phyloP scores from a whole-genome alignment of 2,888 invertebrate species.

The Cataglyphis cursor region DNA sequence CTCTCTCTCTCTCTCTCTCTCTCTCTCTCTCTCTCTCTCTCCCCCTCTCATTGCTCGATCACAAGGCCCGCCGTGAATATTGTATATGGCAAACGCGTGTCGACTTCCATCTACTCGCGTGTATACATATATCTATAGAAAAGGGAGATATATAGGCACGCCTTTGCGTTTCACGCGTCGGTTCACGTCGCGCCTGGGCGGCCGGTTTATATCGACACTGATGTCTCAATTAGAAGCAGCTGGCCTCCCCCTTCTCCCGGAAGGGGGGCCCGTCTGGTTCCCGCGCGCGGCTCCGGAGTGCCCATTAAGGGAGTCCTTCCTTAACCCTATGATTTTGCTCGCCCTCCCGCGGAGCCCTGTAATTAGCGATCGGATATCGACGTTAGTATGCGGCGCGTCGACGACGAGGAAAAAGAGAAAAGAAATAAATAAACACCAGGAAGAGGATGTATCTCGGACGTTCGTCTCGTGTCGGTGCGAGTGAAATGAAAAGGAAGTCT shows the following conservation, averaged over 20 bases:
- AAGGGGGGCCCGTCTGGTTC: slow-evolving; percentile 38
- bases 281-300: slow-evolving; percentile 43
- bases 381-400: slow-evolving; percentile 48
- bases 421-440: slow-evolving; percentile 6
- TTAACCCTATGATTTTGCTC: slow-evolving; percentile 55
- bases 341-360: slow-evolving; percentile 54
- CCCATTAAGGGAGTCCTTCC: slow-evolving; percentile 51
- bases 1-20: neutral
- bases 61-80: slow-evolving; percentile 53
- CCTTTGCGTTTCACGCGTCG: slow-evolving; percentile 65
- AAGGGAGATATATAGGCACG: slow-evolving; percentile 1
- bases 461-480: slow-evolving; percentile 28
- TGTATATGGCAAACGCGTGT: slow-evolving; percentile 9
- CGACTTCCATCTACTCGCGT: slow-evolving; percentile 39
- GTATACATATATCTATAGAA: slow-evolving; percentile 40
- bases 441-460: slow-evolving; percentile 3
- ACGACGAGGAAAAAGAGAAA: neutral
- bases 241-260: slow-evolving; percentile 44
- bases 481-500: slow-evolving; percentile 31
- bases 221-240: slow-evolving; percentile 68
- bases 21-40: neutral
- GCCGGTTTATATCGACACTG: slow-evolving; percentile 51
- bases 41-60: slow-evolving; percentile 23
- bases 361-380: slow-evolving; percentile 53
- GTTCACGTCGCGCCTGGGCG: slow-evolving; percentile 58